Percentiles rank a stretch among this genome's conserved stretches.
Evolutionary conservation across 2,888 invertebrate genomes (phyloP).

Genomic region (Epinotia brunnichana): DNA sequence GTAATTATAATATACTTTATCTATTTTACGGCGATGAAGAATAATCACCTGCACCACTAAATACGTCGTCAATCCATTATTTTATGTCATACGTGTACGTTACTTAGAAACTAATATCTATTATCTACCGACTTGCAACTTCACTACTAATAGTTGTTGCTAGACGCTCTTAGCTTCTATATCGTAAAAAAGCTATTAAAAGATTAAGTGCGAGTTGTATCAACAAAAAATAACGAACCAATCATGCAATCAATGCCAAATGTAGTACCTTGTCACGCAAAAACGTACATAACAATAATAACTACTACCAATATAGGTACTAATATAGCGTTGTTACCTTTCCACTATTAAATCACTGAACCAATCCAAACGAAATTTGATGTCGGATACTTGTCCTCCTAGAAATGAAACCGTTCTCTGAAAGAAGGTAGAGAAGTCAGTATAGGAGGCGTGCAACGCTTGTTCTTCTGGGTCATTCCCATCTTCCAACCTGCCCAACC

Average conservation of each 20-base stretch:
- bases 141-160: background rate
- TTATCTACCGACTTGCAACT: no score
- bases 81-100: background rate
- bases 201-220: background rate
- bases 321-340: no score
- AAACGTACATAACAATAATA: background rate
- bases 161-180: background rate
- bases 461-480: no score
- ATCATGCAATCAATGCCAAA: background rate
- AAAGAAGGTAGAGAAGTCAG: no score
- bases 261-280: background rate
- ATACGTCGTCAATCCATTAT: background rate
- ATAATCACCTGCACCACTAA: background rate
- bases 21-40: conserved; percentile 1
- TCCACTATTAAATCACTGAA: no score
- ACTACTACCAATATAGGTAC: no score
- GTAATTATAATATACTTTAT: background rate
- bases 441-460: no score
- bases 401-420: no score
- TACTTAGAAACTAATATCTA: no score
- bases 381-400: no score
- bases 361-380: no score
- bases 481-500: no score
- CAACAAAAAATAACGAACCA: background rate
- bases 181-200: background rate